A percentile compares a stretch with the other conserved stretches of the same genome.
Evolutionary conservation across 2,888 invertebrate species (phyloP).

Genomic region (Machimus atricapillus): DNA sequence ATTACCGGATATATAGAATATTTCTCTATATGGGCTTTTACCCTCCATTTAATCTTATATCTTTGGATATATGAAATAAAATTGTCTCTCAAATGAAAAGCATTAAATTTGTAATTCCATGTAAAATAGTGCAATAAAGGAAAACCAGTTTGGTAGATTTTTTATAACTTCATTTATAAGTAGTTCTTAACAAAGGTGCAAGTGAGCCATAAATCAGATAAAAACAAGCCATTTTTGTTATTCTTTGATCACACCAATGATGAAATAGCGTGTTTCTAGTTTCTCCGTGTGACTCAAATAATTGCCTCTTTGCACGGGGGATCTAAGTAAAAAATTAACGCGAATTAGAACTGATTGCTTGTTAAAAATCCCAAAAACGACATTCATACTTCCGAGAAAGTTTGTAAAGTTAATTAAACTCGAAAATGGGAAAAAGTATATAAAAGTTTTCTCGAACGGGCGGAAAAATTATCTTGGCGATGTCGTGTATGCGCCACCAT

Average conservation of each 20-base stretch:
- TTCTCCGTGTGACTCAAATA: background rate
- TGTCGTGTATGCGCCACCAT: background rate
- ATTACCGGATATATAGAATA: no score
- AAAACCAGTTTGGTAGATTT: background rate
- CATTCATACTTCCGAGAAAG: background rate
- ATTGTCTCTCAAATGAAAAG: background rate
- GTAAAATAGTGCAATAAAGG: background rate
- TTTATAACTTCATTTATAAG: background rate
- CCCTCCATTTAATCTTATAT: background rate
- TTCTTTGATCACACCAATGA: background rate
- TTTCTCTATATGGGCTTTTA: background rate
- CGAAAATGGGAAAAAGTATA: background rate
- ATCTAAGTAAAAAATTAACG: background rate
- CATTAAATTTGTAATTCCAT: background rate
- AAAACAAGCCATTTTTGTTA: background rate
- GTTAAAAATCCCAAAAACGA: background rate
- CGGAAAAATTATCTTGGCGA: background rate
- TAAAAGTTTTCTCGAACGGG: background rate
- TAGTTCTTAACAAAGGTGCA: background rate
- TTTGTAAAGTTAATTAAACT: background rate
- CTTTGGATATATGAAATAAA: background rate
- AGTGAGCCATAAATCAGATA: background rate
- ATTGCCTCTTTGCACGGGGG: background rate
- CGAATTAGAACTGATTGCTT: background rate
- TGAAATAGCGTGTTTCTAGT: background rate